Evolutionary conservation across 2,888 invertebrate species (phyloP), one percentile per base, ranked within the genome.

Genomic region (Patella caerulea): DNA sequence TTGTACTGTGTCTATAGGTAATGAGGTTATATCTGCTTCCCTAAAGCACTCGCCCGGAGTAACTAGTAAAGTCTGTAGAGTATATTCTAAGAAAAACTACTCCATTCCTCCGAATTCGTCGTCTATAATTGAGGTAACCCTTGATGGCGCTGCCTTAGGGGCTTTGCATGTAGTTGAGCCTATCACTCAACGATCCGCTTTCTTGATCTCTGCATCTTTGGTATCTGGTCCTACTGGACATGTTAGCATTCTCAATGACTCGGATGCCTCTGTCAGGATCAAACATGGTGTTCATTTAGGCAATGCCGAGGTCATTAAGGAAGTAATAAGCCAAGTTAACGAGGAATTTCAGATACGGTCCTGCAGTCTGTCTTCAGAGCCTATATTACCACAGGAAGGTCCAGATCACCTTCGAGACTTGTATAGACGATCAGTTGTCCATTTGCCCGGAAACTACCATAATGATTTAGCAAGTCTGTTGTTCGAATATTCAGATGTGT

Each of bases 371-470:
- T 12, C 14, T 12, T 55, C 55, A 55, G 55, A 55, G 17, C 14
- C 12, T 12, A 17, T 55, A 55, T 15, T 17, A 55, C 14, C 12
- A 17, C 12, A 55, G 12, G 17, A 15, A 15, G 55, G 7, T 53
- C 72, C 72, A 19, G 72, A 45, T 53, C 72, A 72, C 17, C 72
- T 52, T 11, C 53, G 53, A 19, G 72, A 72, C 19, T 52, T 72
- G 72, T 19, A 53, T 11, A 45, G 17, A 4, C 34, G 73, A 24
- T 73, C 73, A 17, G 52, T 55, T 11, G 54, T 19, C n/a, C 24
- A 73, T 24, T 55, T 73, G 12, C 17, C 19, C 11, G 52, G 12
- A 54, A 19, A 73, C 0, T 55, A 73, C 2, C 15, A 9, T 12
- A 54, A 24, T 12, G n/a, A 54, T 24, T 24, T 52, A 17, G 53